These are phyloP conservation scores for Pachyramphus minor DNA, from an alignment of 2,113 vertebrate genomes.

Conservation along the genomic window DNA sequence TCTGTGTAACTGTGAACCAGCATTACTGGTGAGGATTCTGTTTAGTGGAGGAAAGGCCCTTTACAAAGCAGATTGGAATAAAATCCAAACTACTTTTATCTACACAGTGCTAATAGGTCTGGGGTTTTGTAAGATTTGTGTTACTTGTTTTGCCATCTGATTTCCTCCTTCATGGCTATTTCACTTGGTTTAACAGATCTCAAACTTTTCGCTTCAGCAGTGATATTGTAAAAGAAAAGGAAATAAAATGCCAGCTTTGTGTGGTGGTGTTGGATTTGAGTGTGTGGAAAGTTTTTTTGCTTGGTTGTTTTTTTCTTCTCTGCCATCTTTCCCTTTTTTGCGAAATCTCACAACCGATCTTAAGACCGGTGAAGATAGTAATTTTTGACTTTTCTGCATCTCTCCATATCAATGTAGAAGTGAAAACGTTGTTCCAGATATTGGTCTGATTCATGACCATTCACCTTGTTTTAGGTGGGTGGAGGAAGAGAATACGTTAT, in stretches of 20 bases:
- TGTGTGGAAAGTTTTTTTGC: rapidly evolving
- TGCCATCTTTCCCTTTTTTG: neutral
- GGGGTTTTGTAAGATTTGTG: neutral
- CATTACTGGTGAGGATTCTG: neutral
- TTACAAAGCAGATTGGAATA: neutral
- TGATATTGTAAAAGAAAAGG: neutral
- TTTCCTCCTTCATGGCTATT: neutral
- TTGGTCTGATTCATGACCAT: neutral
- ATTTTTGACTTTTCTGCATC: neutral
- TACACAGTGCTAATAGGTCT: neutral
- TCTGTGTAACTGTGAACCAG: neutral
- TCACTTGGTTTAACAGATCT: neutral
- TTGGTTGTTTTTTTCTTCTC: neutral
- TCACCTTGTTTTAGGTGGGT: neutral
- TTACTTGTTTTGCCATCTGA: neutral
- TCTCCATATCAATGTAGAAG: neutral
- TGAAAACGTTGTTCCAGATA: neutral
- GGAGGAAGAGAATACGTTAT: neutral
- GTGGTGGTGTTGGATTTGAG: neutral
- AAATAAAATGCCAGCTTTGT: neutral
- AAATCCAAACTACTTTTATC: neutral
- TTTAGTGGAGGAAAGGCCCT: neutral
- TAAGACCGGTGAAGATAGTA: neutral
- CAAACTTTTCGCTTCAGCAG: neutral
- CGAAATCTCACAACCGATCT: rapidly evolving